phyloP scores from a whole-genome alignment of 1,140 invertebrate genomes.

The Chironomus tepperi region DNA sequence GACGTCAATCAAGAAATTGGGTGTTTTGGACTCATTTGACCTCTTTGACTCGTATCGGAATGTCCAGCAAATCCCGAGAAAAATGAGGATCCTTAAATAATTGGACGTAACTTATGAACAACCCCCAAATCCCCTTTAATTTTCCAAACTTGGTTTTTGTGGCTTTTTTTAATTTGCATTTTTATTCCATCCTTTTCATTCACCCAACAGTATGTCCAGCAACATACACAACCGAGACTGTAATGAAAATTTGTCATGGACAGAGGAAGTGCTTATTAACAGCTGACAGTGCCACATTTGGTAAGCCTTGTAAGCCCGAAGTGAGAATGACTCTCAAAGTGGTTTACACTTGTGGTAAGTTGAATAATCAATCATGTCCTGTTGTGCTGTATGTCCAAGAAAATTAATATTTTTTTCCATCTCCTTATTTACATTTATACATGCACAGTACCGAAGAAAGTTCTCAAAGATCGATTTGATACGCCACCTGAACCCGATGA shows the following conservation, averaged over 20 bases:
- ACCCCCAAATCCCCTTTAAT: neutral
- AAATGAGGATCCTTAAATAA: no score
- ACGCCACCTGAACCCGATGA: conserved; percentile 64
- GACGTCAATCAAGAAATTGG: neutral
- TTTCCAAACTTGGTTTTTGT: neutral
- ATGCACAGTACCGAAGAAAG: conserved; percentile 65
- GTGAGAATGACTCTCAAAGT: conserved; percentile 85
- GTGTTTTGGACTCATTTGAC: neutral
- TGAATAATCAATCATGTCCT: neutral
- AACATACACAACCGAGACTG: conserved; percentile 76
- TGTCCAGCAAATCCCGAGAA: no score
- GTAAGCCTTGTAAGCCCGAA: conserved; percentile 70
- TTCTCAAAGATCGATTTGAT: conserved; percentile 69
- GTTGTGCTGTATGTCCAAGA: no score
- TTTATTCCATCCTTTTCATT: conserved; percentile 31
- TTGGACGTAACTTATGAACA: no score
- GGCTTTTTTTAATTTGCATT: neutral
- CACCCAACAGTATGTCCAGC: conserved; percentile 77
- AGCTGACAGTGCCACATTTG: conserved; percentile 76
- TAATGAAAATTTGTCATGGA: conserved; percentile 84
- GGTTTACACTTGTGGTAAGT: conserved; percentile 90
- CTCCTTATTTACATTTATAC: conserved; percentile 10
- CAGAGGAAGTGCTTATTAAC: conserved; percentile 71
- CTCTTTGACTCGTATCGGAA: no score
- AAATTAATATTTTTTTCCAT: no score